Conservation (phyloP, 1,140 invertebrate species). For the Apis dorsata region DNA sequence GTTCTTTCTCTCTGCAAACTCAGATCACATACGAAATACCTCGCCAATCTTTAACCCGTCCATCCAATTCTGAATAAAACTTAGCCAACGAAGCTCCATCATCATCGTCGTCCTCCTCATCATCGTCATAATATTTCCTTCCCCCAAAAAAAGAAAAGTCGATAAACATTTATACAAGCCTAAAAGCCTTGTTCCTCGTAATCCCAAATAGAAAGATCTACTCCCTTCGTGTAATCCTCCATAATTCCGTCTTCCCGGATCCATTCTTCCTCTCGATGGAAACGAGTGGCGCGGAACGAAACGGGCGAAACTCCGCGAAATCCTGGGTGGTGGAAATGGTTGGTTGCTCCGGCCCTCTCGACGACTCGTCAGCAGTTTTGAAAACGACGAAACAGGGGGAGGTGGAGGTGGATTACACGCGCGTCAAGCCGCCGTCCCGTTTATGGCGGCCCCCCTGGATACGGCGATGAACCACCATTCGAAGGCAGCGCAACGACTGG, state of each 20-base stretch:
- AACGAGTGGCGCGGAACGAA: neutral
- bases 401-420: conserved; percentile 7
- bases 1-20: too few species aligned
- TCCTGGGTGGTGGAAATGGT: too few species aligned
- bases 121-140: too few species aligned
- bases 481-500: conserved; percentile 55
- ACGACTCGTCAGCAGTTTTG: conserved; percentile 18
- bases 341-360: neutral
- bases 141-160: too few species aligned
- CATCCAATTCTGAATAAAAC: too few species aligned
- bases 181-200: neutral
- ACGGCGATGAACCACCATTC: conserved; percentile 45
- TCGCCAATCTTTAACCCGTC: too few species aligned
- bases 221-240: neutral
- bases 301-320: neutral
- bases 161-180: neutral
- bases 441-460: conserved; percentile 38
- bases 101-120: too few species aligned
- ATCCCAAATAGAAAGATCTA: neutral
- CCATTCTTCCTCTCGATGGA: too few species aligned
- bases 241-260: neutral
- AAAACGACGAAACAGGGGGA: conserved; percentile 8
- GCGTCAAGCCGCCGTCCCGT: conserved; percentile 20
- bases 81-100: too few species aligned
- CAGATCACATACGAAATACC: too few species aligned